These are phyloP conservation scores for Melanotaenia boesemani DNA, from an alignment of 2,797 vertebrate genomes.

Conservation along the genomic window DNA sequence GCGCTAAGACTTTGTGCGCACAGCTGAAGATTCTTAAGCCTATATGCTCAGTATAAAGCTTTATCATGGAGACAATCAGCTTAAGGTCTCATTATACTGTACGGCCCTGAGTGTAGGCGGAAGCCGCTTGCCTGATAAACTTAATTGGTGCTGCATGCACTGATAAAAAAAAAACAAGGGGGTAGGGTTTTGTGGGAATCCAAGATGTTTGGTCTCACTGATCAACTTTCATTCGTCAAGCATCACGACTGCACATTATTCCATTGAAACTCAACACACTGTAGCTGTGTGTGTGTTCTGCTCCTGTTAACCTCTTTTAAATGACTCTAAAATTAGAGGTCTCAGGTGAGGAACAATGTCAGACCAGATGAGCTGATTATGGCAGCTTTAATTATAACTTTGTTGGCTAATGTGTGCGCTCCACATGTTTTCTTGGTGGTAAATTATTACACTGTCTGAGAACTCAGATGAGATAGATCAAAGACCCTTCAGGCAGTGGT, in stretches of 20 bases:
- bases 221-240: conserved; percentile 62
- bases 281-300: conserved; percentile 63
- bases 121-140: conserved; percentile 49
- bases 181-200: conserved; percentile 50
- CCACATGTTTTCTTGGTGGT: conserved; percentile 60
- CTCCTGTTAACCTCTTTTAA: conserved; percentile 78
- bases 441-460: conserved; percentile 66
- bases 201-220: conserved; percentile 42
- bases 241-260: conserved; percentile 62
- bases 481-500: conserved; percentile 49
- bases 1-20: conserved; percentile 28
- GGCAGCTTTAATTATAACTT: conserved; percentile 78
- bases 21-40: conserved; percentile 50
- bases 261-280: conserved; percentile 53
- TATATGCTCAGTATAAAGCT: conserved; percentile 34
- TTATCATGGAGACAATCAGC: conserved; percentile 60
- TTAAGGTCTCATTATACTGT: conserved; percentile 48
- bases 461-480: conserved; percentile 69
- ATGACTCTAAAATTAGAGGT: conserved; percentile 80
- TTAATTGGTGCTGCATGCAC: conserved; percentile 55
- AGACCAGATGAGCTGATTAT: conserved; percentile 78
- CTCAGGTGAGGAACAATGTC: conserved; percentile 79
- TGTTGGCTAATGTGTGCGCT: conserved; percentile 69
- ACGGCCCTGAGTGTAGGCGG: conserved; percentile 39
- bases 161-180: conserved; percentile 38